Base-by-base conservation (phyloP, 2,797 vertebrate genomes). In the Lophius americanus region DNA sequence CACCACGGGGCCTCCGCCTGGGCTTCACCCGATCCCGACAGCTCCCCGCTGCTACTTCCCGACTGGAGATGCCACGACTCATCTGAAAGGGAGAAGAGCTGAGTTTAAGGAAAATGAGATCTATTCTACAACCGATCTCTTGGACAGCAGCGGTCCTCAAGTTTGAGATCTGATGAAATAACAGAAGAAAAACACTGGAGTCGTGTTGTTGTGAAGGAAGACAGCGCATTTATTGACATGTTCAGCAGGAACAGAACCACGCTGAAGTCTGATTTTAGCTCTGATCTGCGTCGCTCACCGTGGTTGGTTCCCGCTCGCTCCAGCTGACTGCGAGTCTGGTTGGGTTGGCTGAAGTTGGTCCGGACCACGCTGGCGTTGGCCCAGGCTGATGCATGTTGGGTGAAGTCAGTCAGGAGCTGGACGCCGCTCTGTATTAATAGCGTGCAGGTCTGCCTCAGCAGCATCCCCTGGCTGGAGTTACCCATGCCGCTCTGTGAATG, bases 321-420 rank as follows among this genome's bases (percentile, higher is more conserved):
- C 49, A 57, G 64, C 32, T 78, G 92, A 66, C 42, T 58, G 14
- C 57, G 23, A 0, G 90, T 92, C 68, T 57, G 64, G 68, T 88
- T 92, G 12, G 85, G 72, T 23, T 93, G 75, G 0, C 90, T 94
- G 83, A 95, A 88, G 90, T 95, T 92, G 63, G 83, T 85, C 37
- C 85, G 89, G 69, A 94, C 85, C 64, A 97, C 83, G 62, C 88
- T 95, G 86, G 91, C 88, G 85, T 96, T 94, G 78, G 89, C 91
- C 96, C 95, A 97, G 55, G 2, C 67, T 0, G 73, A 76, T 1
- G 91, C 89, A 0, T 65, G 83, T n/a, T 92, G 89, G 0, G 89
- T 56, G 0, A 97, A 99, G 56, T 48, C 70, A 0, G 92, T 76
- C 0, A 84, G 93, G n/a, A 98, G 89, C 4, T 83, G 88, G 0